These are phyloP conservation scores for Parazoanthus atlanticus DNA, from an alignment of 92 coral and sea anemone genomes.

Conservation along the genomic window DNA sequence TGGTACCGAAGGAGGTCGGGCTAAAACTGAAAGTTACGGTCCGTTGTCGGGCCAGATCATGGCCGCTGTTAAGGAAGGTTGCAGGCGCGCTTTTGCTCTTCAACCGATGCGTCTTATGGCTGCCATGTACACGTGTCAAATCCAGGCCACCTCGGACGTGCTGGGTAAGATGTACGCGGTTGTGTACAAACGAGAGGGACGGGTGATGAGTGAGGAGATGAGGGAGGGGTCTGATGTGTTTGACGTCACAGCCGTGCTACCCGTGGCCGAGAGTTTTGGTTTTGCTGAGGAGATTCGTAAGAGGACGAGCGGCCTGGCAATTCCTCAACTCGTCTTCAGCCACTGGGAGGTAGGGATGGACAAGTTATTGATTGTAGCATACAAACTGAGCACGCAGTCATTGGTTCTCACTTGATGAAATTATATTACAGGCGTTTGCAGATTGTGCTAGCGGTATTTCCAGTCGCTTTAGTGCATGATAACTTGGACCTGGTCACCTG, in stretches of 20 bases:
- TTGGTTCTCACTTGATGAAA: too few species aligned
- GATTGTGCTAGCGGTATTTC: not conserved
- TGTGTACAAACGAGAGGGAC: conserved; percentile 91
- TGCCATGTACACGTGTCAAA: conserved; percentile 98
- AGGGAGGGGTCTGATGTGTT: conserved; percentile 97
- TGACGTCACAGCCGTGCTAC: conserved; percentile 94
- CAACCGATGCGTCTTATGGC: conserved; percentile 98
- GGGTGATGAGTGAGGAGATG: conserved; percentile 93
- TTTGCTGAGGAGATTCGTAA: conserved; percentile 96
- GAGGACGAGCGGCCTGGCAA: conserved; percentile 94
- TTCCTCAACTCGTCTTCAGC: conserved; percentile 92
- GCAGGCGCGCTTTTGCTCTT: conserved; percentile 90
- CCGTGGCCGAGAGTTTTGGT: conserved; percentile 99
- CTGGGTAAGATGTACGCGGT: conserved; percentile 99
- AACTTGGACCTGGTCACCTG: too few species aligned
- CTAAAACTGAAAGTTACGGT: conserved; percentile 52
- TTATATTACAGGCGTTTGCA: not conserved
- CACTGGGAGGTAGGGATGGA: conserved; percentile 93
- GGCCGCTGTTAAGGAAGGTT: conserved; percentile 98
- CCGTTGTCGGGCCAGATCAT: conserved; percentile 97
- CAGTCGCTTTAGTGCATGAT: too few species aligned
- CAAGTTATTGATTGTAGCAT: not conserved
- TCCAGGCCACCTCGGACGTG: conserved; percentile 97
- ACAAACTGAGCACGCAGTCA: not conserved
- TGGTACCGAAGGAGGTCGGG: not conserved